Base-by-base conservation (phyloP, 2,888 invertebrate species). In the Sarcophaga caerulescens region DNA sequence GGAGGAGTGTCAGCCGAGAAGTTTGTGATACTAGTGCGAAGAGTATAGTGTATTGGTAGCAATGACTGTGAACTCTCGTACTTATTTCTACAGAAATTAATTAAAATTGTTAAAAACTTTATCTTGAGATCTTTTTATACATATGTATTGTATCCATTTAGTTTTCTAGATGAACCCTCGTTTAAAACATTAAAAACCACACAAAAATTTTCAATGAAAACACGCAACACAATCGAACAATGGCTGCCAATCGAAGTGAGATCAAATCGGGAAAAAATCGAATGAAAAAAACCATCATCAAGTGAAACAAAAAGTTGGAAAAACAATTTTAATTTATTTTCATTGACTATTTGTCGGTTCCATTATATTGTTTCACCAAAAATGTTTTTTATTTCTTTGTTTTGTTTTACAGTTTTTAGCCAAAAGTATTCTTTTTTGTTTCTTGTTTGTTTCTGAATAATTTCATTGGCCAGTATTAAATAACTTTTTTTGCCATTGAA, bases 271-370 rank as follows among this genome's bases (percentile, higher is more conserved):
- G 11, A 47, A 47, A 47, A 47, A 47, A 47, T 17, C 1, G 14
- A 52, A n/a, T n/a, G n/a, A n/a, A n/a, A n/a, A n/a, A n/a, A n/a
- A n/a, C n/a, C n/a, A n/a, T n/a, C n/a, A n/a, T n/a, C n/a, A n/a
- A 52, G 17, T 52, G 52, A 52, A 52, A 52, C 12, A 3, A 14
- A 52, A 78, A 52, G 17, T 14, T 14, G 52, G 17, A 52, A 52
- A 52, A 14, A 52, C 17, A 65, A 75, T 75, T 75, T 47, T 12
- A 74, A 74, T 63, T 62, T 62, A 45, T 74, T 74, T 74, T 71
- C 71, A 71, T 71, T 71, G 71, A 44, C 35, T 60, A 60, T 60
- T 44, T 19, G 8, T 21, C 44, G 5, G 4, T 62, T 60, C 21
- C 21, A 45, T 17, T 52, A 52, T 52, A 14, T 52, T 52, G 17